Conservation (phyloP, 2,888 invertebrate genomes). For the Bimastos eiseni region DNA sequence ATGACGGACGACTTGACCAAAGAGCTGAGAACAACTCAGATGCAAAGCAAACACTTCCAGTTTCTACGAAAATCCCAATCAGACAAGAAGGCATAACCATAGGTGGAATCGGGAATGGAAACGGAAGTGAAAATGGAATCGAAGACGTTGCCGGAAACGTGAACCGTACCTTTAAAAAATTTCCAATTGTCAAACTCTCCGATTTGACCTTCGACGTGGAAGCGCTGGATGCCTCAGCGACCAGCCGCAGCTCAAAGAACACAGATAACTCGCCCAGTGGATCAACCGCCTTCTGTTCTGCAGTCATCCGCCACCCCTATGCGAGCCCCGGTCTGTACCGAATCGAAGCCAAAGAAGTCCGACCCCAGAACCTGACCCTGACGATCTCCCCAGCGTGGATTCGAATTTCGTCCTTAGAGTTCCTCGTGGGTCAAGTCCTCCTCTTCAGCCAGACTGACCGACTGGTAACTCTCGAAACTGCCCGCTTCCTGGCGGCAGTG, state of each 20-base stretch:
- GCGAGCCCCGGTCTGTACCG: neutral
- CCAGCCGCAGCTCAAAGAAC: too few relatives aligned
- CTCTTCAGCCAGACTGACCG: conserved; percentile 2
- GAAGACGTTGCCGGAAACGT: neutral
- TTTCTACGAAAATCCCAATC: neutral
- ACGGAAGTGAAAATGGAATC: neutral
- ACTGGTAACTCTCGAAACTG: neutral
- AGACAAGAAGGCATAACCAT: too few relatives aligned
- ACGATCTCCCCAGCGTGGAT: neutral
- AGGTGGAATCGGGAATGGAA: neutral
- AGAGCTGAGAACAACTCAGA: too few relatives aligned
- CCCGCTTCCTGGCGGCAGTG: neutral
- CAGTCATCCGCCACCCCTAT: neutral
- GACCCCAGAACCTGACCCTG: neutral
- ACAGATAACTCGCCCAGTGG: neutral
- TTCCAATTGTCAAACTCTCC: too few relatives aligned
- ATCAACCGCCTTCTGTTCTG: neutral
- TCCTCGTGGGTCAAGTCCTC: conserved; percentile 5
- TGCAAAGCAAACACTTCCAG: neutral
- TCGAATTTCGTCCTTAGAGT: neutral
- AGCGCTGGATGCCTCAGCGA: too few relatives aligned
- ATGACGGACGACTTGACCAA: too few relatives aligned
- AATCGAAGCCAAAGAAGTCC: neutral
- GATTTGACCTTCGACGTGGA: too few relatives aligned
- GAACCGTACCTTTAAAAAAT: too few relatives aligned